Base-by-base conservation (phyloP, 2,797 vertebrate genomes). In the Orestias chungarensis region DNA sequence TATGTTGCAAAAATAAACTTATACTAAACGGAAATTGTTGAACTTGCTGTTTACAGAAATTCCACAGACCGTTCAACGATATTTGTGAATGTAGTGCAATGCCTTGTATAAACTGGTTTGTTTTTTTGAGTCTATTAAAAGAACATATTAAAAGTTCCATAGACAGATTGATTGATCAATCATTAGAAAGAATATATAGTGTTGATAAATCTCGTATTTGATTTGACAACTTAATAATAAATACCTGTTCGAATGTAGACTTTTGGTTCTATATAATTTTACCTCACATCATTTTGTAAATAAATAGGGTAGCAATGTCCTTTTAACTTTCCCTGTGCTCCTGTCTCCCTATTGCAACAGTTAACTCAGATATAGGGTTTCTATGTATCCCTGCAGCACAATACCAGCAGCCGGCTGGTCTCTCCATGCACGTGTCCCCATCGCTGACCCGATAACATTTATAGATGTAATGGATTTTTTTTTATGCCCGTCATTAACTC, bases 391-490 rank as follows among this genome's bases (percentile, higher is more conserved):
- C 80, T 57, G 67, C 82, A 79, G 79, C 78, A 80, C 75, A 80
- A 87, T 84, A 88, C 72, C 79, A 86, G 83, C 86, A 66, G 17
- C 46, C 31, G 77, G 88, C 87, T 76, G 76, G 75, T 84, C 83
- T 82, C 89, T 87, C 82, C 84, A 88, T 91, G 83, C 90, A 88
- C 87, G 82, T 76, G 84, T 88, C 89, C 84, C 92, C 91, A 91
- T 89, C 84, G 46, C 89, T 93, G 93, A 94, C 94, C 94, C 89
- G 93, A 95, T 95, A 95, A 94, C 95, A 94, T 95, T 95, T 95
- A 94, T 94, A 93, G 95, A 94, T 93, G 92, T 95, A 95, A 95
- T 95, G 94, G 95, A 92, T 94, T 95, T 95, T 93, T 95, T 93
- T 95, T 95, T 94, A 95, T 95, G 91, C 91, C 90, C 2, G 82